phyloP scores from a whole-genome alignment of 2,797 vertebrate species.

The Lycodopsis pacificus region DNA sequence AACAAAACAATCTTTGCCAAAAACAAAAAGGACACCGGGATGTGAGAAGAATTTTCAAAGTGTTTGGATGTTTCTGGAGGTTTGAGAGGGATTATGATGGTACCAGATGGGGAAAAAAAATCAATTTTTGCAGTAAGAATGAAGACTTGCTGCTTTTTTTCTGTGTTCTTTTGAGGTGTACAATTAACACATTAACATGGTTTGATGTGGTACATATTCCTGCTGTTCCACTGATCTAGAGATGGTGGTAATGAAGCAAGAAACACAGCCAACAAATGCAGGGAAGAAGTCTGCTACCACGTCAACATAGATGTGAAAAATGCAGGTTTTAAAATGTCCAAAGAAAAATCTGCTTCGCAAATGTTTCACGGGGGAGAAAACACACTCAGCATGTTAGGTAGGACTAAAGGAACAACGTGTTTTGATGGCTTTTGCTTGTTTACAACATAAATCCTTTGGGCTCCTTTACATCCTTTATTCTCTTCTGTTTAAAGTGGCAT shows the following conservation, averaged over 20 bases:
- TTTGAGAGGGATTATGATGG: background rate
- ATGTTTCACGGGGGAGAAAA: background rate
- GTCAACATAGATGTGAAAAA: too few species aligned
- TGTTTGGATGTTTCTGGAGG: too few species aligned
- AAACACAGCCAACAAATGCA: too few species aligned
- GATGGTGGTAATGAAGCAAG: too few species aligned
- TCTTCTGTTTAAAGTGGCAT: background rate
- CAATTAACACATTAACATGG: too few species aligned
- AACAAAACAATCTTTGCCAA: too few species aligned
- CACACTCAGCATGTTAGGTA: background rate
- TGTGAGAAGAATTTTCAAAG: too few species aligned
- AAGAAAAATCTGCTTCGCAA: background rate
- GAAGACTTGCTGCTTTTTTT: background rate
- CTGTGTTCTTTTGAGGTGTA: too few species aligned
- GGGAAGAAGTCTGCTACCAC: too few species aligned
- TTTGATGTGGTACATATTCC: background rate
- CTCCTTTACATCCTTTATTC: background rate
- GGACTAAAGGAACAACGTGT: background rate
- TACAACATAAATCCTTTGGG: background rate
- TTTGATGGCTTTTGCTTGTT: slow-evolving; percentile 14
- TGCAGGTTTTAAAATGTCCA: too few species aligned
- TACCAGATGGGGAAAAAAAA: background rate
- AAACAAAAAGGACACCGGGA: too few species aligned
- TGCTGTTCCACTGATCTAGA: too few species aligned
- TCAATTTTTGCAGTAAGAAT: background rate